phyloP scores from a whole-genome alignment of 2,797 vertebrate species.

The Acrossocheilus fasciatus region DNA sequence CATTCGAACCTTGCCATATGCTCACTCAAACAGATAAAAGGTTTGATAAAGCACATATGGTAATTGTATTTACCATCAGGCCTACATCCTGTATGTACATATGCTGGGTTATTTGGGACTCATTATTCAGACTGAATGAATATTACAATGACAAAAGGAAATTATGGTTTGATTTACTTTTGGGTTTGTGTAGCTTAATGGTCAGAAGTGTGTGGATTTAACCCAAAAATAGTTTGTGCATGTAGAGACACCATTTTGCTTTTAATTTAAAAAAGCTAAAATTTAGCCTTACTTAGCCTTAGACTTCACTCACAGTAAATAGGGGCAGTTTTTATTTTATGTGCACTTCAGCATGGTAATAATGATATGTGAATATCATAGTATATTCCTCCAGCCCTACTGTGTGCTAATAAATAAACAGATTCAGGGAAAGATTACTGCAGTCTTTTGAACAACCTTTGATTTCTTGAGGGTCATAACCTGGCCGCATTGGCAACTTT shows the following conservation, averaged over 20 bases:
- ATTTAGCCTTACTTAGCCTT: too few species aligned
- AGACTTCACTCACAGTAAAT: not conserved
- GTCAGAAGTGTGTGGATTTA: not conserved
- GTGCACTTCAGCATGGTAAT: not conserved
- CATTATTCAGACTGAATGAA: not conserved
- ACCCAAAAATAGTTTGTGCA: not conserved
- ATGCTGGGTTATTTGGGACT: not conserved
- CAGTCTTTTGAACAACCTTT: conserved; percentile 36
- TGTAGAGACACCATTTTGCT: not conserved
- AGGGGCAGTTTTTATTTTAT: not conserved
- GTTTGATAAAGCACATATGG: not conserved
- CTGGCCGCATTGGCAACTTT: conserved; percentile 6
- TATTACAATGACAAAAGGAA: not conserved
- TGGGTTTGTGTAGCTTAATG: not conserved
- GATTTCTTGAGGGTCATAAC: conserved; percentile 21
- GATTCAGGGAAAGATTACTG: not conserved
- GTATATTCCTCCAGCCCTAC: not conserved
- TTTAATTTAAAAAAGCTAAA: not conserved
- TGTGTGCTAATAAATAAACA: not conserved
- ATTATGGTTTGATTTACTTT: not conserved
- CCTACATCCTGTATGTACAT: not conserved
- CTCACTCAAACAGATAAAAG: not conserved
- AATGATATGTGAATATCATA: not conserved
- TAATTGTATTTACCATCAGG: not conserved
- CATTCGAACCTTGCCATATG: not conserved